phyloP scores from a whole-genome alignment of 1,140 invertebrate species.

The Galleria mellonella region DNA sequence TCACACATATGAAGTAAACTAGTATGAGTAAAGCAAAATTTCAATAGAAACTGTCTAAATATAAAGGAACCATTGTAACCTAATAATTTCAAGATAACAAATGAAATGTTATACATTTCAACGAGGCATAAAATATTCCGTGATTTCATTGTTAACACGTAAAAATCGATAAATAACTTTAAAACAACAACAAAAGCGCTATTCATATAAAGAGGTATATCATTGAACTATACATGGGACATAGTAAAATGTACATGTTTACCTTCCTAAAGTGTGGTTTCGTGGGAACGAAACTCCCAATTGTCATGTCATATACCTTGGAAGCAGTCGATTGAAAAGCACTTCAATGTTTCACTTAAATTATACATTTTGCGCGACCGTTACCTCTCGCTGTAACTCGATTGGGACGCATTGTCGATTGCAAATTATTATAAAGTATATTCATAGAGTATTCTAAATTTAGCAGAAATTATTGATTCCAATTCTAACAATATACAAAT shows the following conservation, averaged over 20 bases:
- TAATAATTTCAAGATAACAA: not conserved
- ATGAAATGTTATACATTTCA: conserved; percentile 1
- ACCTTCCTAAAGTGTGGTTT: conserved; percentile 6
- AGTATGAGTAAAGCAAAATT: too few species aligned
- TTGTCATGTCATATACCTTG: not conserved
- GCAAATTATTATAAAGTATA: too few species aligned
- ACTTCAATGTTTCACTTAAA: not conserved
- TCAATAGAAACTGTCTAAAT: too few species aligned
- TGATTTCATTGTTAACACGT: conserved; percentile 29
- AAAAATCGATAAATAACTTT: conserved; percentile 33
- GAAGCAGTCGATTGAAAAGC: conserved; percentile 2
- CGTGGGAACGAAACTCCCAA: not conserved
- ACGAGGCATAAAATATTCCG: not conserved
- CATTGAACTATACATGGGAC: conserved; percentile 7
- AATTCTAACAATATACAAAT: too few species aligned
- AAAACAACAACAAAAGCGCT: conserved; percentile 35
- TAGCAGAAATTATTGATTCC: too few species aligned
- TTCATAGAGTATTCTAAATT: too few species aligned
- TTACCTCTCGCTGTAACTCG: too few species aligned
- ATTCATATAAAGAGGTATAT: conserved; percentile 26
- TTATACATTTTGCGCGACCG: not conserved
- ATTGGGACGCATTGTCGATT: too few species aligned
- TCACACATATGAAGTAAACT: too few species aligned
- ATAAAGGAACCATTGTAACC: too few species aligned
- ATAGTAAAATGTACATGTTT: conserved; percentile 8